phyloP scores from a whole-genome alignment of 1,140 invertebrate genomes.

The Drosophila sproati region DNA sequence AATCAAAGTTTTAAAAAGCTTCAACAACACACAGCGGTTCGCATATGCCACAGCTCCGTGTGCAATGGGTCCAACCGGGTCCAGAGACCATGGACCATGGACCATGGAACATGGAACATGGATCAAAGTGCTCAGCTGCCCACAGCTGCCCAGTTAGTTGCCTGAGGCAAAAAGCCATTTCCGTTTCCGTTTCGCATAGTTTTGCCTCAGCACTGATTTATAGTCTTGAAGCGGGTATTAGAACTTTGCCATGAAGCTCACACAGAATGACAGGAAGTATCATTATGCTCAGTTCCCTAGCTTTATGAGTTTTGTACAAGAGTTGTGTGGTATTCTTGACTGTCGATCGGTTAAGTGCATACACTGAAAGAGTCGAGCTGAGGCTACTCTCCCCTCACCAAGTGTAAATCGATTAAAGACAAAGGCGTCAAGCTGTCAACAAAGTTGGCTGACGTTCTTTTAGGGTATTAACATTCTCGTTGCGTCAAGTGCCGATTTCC shows the following conservation, averaged over 20 bases:
- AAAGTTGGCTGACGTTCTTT: background rate
- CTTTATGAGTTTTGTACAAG: constrained; percentile 7
- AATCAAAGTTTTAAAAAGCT: constrained; percentile 81
- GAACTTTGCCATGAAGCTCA: constrained; percentile 29
- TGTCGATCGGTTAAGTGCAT: no score
- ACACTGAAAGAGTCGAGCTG: no score
- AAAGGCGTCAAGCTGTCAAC: background rate
- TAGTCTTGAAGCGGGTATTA: constrained; percentile 41
- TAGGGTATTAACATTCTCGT: constrained; percentile 45
- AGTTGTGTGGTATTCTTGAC: background rate
- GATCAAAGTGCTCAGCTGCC: background rate
- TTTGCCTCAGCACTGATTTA: constrained; percentile 49
- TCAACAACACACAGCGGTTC: constrained; percentile 67
- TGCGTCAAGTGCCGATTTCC: constrained; percentile 17
- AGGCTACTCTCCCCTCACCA: no score
- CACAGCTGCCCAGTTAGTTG: constrained; percentile 45
- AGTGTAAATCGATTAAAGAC: no score
- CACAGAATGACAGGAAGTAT: constrained; percentile 16
- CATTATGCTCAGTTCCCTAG: background rate
- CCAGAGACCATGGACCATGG: background rate
- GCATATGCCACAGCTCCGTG: constrained; percentile 61
- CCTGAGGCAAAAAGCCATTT: constrained; percentile 56
- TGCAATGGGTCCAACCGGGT: background rate
- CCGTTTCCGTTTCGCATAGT: constrained; percentile 68
- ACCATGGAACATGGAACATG: no score